phyloP scores from a whole-genome alignment of 2,888 invertebrate genomes.

The Atethmia centrago region DNA sequence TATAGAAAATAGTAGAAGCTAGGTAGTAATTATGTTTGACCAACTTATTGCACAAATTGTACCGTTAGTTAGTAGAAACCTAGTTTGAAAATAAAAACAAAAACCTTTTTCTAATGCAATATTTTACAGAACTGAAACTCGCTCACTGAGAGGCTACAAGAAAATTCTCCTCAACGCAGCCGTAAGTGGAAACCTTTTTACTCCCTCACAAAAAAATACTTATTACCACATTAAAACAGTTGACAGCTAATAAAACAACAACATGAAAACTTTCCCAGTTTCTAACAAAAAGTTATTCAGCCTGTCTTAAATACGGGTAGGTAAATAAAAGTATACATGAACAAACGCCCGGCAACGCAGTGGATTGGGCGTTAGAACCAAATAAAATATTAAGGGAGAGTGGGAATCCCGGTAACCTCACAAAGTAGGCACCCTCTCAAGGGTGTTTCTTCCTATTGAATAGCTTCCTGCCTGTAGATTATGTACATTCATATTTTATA shows the following conservation, averaged over 20 bases:
- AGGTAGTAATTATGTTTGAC: neutral
- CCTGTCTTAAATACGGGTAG: slow-evolving; percentile 48
- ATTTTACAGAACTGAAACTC: neutral
- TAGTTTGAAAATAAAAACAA: neutral
- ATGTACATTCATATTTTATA: slow-evolving; percentile 58
- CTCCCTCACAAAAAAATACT: slow-evolving; percentile 27
- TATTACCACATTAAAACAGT: slow-evolving; percentile 27
- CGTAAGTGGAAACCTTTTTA: slow-evolving; percentile 14
- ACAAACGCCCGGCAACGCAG: slow-evolving; percentile 61
- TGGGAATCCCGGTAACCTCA: slow-evolving; percentile 76
- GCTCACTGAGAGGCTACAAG: neutral
- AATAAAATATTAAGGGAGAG: slow-evolving; percentile 82
- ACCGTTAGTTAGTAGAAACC: neutral
- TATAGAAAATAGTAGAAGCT: neutral
- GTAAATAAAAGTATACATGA: slow-evolving; percentile 60
- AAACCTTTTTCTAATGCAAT: neutral
- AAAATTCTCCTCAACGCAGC: neutral
- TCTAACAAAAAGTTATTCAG: slow-evolving; percentile 45
- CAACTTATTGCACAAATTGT: neutral
- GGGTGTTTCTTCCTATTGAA: slow-evolving; percentile 75
- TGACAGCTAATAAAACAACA: slow-evolving; percentile 53
- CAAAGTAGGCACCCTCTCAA: slow-evolving; percentile 69
- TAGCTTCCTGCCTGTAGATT: slow-evolving; percentile 57
- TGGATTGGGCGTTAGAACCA: slow-evolving; percentile 79
- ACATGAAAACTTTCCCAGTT: slow-evolving; percentile 37